Evolutionary conservation across 2,797 vertebrate species (phyloP).

Genomic region (Sebastolobus alascanus): DNA sequence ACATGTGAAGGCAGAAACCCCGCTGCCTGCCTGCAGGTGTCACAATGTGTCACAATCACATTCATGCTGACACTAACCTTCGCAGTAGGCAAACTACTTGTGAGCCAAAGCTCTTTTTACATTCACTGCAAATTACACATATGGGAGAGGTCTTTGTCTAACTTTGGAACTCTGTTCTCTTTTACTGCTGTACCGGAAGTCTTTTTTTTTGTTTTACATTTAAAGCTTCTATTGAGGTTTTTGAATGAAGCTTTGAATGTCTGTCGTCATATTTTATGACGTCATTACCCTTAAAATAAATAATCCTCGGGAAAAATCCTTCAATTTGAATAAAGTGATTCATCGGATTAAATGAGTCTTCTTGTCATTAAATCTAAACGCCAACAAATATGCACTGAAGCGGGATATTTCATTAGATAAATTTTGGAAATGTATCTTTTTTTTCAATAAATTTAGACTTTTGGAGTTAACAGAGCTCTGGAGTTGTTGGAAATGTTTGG

Average conservation of each 20-base stretch:
- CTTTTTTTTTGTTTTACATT: not conserved
- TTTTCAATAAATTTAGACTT: too few relatives aligned
- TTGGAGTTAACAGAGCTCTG: too few relatives aligned
- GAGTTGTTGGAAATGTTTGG: too few relatives aligned
- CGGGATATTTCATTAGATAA: too few relatives aligned
- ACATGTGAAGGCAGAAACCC: slow-evolving; percentile 10
- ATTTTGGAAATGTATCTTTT: not conserved
- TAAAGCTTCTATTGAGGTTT: not conserved
- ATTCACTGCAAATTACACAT: not conserved
- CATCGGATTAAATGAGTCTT: not conserved
- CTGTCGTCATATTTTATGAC: not conserved
- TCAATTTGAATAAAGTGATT: not conserved
- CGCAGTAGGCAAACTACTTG: not conserved
- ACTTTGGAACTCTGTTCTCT: not conserved
- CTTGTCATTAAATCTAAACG: not conserved
- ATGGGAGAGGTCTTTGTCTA: not conserved
- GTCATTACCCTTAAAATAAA: not conserved
- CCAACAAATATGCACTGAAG: not conserved
- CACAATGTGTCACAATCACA: slow-evolving; percentile 1
- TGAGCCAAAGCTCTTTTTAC: not conserved
- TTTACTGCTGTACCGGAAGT: not conserved
- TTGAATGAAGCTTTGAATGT: not conserved
- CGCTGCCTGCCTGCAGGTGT: slow-evolving; percentile 3
- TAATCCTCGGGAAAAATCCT: not conserved
- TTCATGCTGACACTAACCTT: slow-evolving; percentile 6